Base-by-base conservation (phyloP, 2,113 vertebrate species). In the Diglossa brunneiventris region DNA sequence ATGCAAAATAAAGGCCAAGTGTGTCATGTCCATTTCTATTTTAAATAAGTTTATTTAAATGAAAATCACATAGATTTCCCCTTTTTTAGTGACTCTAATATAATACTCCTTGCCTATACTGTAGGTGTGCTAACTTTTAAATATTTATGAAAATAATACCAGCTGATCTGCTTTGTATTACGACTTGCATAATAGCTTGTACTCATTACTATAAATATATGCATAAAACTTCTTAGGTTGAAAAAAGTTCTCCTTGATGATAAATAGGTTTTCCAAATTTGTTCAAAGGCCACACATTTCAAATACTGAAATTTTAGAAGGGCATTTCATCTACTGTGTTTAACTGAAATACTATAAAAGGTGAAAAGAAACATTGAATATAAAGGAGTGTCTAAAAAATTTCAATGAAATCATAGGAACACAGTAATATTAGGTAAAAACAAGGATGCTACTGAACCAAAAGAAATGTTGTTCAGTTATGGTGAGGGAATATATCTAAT, bases 111-210 rank as follows among this genome's bases (percentile, higher is more conserved):
- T 67, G 33, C 24, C 18, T 88, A 74, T 22, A 37, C 22, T 63
- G 50, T 86, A 83, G 63, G 44, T 93, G 78, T 84, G 42, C 37
- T 77, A 86, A 41, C 66, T 87, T 61, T 95, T 77, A 91, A 93
- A 95, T 92, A 91, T 94, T 94, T 90, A 90, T 87, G 52, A 75
- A 91, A 83, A 84, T 70, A 68, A 58, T 33, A 61, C 35, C 35
- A 61, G 35, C 24, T 80, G 59, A 93, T 92, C 46, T 63, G 84
- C n/a, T 93, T 76, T 79, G n/a, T 87, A 74, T 93, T 89, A 74
- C 77, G 67, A 85, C n/a, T 74, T 13, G 52, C 56, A 85, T 93
- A 87, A 92, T 78, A 87, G 63, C 50, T 90, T 85, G 42, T 83
- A 77, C n/a, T 80, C 28, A 70, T 97, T 85, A 70, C 55, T 79